These are phyloP conservation scores for Vanacampus margaritifer DNA, from an alignment of 2,113 vertebrate genomes.

Conservation along the genomic window DNA sequence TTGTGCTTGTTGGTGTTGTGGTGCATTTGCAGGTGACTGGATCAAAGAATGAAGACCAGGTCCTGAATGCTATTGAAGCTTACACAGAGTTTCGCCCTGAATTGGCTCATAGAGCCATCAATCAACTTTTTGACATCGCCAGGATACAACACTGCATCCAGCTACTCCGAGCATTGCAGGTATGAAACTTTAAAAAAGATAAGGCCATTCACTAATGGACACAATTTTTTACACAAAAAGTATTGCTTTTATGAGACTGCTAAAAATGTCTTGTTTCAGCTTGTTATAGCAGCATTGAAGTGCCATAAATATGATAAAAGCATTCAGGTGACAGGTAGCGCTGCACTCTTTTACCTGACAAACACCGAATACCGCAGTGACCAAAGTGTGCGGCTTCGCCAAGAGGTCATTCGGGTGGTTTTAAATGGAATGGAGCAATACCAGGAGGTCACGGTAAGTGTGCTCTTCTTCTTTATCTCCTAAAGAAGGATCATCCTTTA, in stretches of 20 bases:
- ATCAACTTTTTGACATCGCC: slow-evolving; percentile 93
- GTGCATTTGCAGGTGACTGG: slow-evolving; percentile 82
- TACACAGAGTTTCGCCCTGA: slow-evolving; percentile 93
- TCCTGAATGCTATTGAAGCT: slow-evolving; percentile 91
- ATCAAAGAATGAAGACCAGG: slow-evolving; percentile 93
- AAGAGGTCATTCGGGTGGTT: slow-evolving; percentile 93
- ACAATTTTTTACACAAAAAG: not conserved
- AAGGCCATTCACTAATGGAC: not conserved
- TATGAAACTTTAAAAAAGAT: slow-evolving; percentile 36
- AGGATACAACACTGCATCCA: slow-evolving; percentile 93
- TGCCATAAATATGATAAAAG: slow-evolving; percentile 96
- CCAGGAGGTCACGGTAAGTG: slow-evolving; percentile 95
- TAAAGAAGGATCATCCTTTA: not conserved
- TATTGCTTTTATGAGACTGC: no score
- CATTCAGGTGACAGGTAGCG: slow-evolving; percentile 94
- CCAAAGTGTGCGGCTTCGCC: slow-evolving; percentile 85
- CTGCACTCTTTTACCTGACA: slow-evolving; percentile 94
- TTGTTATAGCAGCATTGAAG: slow-evolving; percentile 92
- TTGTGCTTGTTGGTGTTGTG: not conserved
- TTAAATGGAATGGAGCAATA: slow-evolving; percentile 98
- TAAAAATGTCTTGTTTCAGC: slow-evolving; percentile 61
- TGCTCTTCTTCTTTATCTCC: not conserved
- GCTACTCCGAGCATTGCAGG: slow-evolving; percentile 88
- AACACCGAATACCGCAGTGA: slow-evolving; percentile 91
- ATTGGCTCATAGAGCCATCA: slow-evolving; percentile 91